These are phyloP conservation scores for Kobus ellipsiprymnus DNA, from an alignment of 2,113 vertebrate genomes.

Conservation along the genomic window DNA sequence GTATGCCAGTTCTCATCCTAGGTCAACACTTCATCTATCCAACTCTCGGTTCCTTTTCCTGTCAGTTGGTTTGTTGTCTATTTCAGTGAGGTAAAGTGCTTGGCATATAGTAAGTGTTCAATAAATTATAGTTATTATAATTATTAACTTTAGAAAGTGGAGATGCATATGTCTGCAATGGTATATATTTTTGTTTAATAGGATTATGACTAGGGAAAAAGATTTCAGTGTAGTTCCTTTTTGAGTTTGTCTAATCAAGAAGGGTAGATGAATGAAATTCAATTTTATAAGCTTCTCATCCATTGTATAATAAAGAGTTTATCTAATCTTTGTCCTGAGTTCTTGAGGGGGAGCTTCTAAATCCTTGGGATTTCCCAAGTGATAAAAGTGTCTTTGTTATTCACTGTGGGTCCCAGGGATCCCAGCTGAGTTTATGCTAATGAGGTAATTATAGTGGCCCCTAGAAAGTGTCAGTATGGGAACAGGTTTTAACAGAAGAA, in stretches of 20 bases:
- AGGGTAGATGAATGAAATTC: neutral
- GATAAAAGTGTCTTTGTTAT: neutral
- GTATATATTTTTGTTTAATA: neutral
- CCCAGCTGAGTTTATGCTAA: neutral
- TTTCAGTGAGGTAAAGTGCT: neutral
- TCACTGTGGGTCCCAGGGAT: neutral
- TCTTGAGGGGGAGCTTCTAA: neutral
- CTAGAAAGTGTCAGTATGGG: neutral
- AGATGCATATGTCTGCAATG: neutral
- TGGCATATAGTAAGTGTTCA: neutral
- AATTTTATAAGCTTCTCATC: neutral
- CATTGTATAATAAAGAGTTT: neutral
- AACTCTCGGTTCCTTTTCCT: neutral
- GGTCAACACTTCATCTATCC: neutral
- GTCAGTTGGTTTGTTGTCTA: neutral
- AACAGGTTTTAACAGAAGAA: neutral
- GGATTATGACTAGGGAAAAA: neutral
- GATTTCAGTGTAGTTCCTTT: neutral
- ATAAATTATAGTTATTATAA: neutral
- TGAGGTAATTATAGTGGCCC: neutral
- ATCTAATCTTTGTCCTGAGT: neutral
- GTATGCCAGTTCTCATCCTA: neutral
- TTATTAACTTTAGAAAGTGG: neutral
- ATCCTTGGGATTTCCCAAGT: neutral
- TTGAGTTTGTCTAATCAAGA: neutral